Evolutionary conservation across 2,797 vertebrate species (phyloP).

Genomic region (Lepus oiostolus): DNA sequence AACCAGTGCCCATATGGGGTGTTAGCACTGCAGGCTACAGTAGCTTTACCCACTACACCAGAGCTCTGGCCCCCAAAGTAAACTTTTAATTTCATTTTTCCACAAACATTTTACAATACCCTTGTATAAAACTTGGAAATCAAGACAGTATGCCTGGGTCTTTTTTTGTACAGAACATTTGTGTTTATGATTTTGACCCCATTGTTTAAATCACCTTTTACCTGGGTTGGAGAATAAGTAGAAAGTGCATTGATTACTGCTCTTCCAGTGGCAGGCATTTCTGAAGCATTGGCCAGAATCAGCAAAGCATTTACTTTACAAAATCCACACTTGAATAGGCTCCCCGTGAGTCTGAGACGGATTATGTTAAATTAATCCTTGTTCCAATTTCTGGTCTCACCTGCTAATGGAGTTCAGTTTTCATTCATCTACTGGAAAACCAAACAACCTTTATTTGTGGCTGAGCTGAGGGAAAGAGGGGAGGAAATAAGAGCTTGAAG

Average conservation of each 20-base stretch:
- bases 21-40: no score
- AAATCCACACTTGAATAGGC: neutral
- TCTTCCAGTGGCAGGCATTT: neutral
- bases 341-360: neutral
- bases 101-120: no score
- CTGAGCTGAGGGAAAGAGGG: neutral
- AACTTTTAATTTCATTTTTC: no score
- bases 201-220: neutral
- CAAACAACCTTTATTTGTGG: neutral
- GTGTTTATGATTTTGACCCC: neutral
- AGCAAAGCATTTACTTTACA: constrained; percentile 1
- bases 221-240: neutral
- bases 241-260: neutral
- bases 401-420: constrained; percentile 52
- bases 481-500: neutral
- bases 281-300: neutral
- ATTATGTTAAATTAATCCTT: neutral
- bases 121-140: neutral
- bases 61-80: no score
- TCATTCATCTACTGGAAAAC: constrained; percentile 45
- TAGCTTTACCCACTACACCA: no score
- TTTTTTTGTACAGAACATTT: neutral
- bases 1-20: no score
- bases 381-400: neutral
- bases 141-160: no score